Base-by-base conservation (phyloP, 2,888 invertebrate species). In the Epirrhoe alternata region DNA sequence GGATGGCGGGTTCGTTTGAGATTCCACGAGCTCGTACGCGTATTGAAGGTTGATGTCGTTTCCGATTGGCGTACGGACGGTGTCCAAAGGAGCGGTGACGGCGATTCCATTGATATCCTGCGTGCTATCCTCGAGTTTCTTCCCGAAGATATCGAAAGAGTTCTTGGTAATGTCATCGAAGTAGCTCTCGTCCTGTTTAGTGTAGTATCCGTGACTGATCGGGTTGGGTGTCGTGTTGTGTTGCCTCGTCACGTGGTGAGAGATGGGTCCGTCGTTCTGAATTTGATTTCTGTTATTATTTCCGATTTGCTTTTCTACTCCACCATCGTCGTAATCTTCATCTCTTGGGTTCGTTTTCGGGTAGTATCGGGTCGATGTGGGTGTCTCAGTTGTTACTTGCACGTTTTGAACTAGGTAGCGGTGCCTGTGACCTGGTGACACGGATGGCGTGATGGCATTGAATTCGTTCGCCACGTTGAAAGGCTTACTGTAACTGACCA, bases 121-220 rank as follows among this genome's bases (percentile, higher is more conserved):
- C 33, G 88, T 92, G 17, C 90, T 93, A 77, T 88, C 90, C 79
- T 88, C 94, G 61, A 96, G 83, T 84, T 96, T 97, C 85, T 95
- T 95, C 1, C 96, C 97, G 79, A 96, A 96, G 73, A 95, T 94
- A 33, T 96, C 96, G 78, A 96, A 96, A 63, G 96, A 96, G 77
- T 96, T 96, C 81, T 95, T 95, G 4, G 96, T 96, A 62, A 95
- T 96, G 77, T 96, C 96, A 76, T 96, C 96, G 68, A 96, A 90
- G 70, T 95, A 94, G 63, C 94, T 94, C 77, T 96, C 94, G 80
- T 95, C 94, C 70, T 96, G 96, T 80, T 95, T 95, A 12, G 96
- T 95, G 85, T 96, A 95, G 83, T 95, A 95, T 42, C 94, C 94
- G 76, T 95, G 94, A 82, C 95, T 90, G 75, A 93, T 85, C 6